phyloP scores from a whole-genome alignment of 2,797 vertebrate species.

The Manis pentadactyla region DNA sequence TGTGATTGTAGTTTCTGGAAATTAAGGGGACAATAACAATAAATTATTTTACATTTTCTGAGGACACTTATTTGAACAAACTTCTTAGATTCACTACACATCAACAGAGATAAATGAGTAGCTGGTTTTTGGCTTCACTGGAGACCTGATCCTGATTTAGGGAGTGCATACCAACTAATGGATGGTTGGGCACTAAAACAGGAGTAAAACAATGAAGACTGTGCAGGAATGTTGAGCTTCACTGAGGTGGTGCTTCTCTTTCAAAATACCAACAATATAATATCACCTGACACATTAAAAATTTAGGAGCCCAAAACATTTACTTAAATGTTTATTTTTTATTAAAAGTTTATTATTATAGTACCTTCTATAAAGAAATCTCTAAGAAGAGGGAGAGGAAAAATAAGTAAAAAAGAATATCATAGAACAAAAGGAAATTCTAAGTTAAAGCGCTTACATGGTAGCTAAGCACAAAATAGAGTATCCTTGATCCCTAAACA shows the following conservation, averaged over 20 bases:
- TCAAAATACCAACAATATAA: neutral
- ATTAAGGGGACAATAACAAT: neutral
- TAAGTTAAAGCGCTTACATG: neutral
- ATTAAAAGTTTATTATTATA: neutral
- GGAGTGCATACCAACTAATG: neutral
- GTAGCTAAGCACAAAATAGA: conserved; percentile 38
- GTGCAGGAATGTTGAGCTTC: neutral
- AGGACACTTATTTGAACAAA: neutral
- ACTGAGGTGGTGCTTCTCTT: conserved; percentile 40
- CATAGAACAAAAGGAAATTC: neutral
- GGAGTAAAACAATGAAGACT: neutral
- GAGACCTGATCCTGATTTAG: neutral
- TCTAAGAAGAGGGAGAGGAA: neutral
- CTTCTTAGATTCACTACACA: neutral
- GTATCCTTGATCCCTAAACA: conserved; percentile 47
- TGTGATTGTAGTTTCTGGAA: neutral
- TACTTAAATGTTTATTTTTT: neutral
- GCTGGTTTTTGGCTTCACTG: neutral
- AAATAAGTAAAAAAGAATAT: neutral
- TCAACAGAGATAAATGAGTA: neutral
- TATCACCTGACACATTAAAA: neutral
- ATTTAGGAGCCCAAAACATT: neutral
- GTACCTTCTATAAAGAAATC: neutral
- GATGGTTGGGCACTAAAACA: neutral
- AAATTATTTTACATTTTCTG: conserved; percentile 4